These are phyloP conservation scores for Agriotes lineatus DNA, from an alignment of 2,888 invertebrate species.

Conservation along the genomic window DNA sequence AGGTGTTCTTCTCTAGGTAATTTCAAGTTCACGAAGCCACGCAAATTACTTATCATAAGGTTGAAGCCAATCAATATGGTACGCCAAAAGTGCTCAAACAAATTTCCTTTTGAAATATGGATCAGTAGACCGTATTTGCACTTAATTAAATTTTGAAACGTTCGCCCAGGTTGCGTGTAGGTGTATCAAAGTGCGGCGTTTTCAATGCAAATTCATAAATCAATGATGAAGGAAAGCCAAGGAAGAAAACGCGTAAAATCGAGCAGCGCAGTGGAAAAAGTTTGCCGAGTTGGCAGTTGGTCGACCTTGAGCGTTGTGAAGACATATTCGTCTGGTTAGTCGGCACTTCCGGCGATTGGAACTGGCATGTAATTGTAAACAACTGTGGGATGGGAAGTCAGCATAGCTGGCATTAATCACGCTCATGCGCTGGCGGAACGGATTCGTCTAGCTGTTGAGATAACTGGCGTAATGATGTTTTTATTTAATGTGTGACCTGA, in stretches of 20 bases:
- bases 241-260: not conserved
- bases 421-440: conserved; percentile 51
- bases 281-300: conserved; percentile 7
- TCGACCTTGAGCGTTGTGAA: conserved; percentile 54
- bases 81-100: no score
- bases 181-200: not conserved
- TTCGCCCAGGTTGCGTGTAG: no score
- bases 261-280: conserved; percentile 17
- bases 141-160: no score
- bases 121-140: no score
- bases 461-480: conserved; percentile 41
- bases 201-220: conserved; percentile 1
- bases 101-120: no score
- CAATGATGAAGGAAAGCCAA: conserved; percentile 5
- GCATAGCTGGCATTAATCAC: conserved; percentile 48
- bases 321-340: conserved; percentile 43
- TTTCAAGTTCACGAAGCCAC: no score
- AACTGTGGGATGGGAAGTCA: conserved; percentile 54
- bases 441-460: conserved; percentile 43
- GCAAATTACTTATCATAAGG: no score
- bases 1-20: no score
- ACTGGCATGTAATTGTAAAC: conserved; percentile 51
- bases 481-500: conserved; percentile 49
- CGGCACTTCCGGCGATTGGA: conserved; percentile 46
- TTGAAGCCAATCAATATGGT: no score